Percentiles rank a stretch among this genome's conserved stretches.
Evolutionary conservation across 2,888 invertebrate species (phyloP).

Genomic region (Tholera decimalis): DNA sequence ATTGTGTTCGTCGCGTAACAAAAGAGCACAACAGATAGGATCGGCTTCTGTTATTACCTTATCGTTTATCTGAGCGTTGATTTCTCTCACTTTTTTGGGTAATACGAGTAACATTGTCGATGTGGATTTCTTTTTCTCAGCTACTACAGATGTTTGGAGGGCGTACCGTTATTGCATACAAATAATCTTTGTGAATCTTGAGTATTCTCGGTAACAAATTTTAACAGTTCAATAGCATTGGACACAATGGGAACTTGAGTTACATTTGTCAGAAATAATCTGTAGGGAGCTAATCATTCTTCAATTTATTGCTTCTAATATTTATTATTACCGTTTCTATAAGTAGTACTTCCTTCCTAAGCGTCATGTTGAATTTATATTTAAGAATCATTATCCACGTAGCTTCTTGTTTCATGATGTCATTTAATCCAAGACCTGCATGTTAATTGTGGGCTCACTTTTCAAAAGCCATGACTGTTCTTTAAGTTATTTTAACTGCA

Average conservation of each 20-base stretch:
- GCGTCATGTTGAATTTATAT: constrained; percentile 62
- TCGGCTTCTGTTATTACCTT: constrained; percentile 90
- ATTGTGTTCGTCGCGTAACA: constrained; percentile 84
- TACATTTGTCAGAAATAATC: constrained; percentile 65
- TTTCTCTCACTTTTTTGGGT: constrained; percentile 88
- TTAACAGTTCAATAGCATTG: constrained; percentile 51
- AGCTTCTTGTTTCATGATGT: constrained; percentile 59
- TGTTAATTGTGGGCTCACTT: constrained; percentile 59
- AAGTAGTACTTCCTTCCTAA: constrained; percentile 64
- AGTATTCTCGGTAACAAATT: constrained; percentile 67
- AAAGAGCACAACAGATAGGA: constrained; percentile 88
- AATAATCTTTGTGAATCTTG: constrained; percentile 74
- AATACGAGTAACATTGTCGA: constrained; percentile 86
- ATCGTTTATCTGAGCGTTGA: constrained; percentile 86
- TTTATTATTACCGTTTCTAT: constrained; percentile 52
- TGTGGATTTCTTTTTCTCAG: constrained; percentile 73
- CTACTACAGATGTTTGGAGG: constrained; percentile 86
- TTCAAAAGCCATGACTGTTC: constrained; percentile 49
- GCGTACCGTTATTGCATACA: constrained; percentile 86
- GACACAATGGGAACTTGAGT: constrained; percentile 50
- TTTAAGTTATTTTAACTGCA: constrained; percentile 41
- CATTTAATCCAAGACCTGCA: constrained; percentile 55
- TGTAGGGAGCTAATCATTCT: constrained; percentile 66
- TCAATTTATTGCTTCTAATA: constrained; percentile 66
- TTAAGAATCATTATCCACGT: constrained; percentile 40